phyloP scores from a whole-genome alignment of 1,140 invertebrate genomes.

The Phthorimaea operculella region DNA sequence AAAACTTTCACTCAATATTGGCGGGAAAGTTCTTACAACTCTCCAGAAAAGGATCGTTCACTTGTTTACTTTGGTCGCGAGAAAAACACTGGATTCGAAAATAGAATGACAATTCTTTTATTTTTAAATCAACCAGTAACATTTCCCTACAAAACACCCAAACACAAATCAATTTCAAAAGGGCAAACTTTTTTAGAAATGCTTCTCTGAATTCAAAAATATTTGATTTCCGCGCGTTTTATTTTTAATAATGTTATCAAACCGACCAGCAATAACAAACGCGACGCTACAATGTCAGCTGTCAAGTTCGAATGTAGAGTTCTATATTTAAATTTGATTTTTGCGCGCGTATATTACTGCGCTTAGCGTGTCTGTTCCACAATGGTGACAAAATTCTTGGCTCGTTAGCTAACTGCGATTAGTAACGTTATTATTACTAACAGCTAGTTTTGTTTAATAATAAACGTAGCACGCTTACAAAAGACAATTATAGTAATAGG shows the following conservation, averaged over 20 bases:
- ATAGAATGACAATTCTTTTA: too few relatives aligned
- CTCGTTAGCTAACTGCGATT: too few relatives aligned
- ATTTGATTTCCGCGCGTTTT: not conserved
- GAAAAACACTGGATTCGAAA: too few relatives aligned
- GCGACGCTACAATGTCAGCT: conserved; percentile 51
- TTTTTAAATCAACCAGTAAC: too few relatives aligned
- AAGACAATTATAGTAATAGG: not conserved
- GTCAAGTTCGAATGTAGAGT: conserved; percentile 32
- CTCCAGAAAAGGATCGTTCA: too few relatives aligned
- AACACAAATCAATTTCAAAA: too few relatives aligned
- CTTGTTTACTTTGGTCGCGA: too few relatives aligned
- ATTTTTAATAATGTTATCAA: conserved; percentile 15
- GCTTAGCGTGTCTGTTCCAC: conserved; percentile 26
- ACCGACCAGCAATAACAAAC: conserved; percentile 30
- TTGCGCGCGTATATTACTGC: conserved; percentile 41
- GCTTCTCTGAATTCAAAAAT: not conserved
- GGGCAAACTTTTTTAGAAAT: too few relatives aligned
- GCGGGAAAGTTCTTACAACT: not conserved
- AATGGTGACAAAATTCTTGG: conserved; percentile 20
- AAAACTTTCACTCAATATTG: not conserved
- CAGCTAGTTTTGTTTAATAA: too few relatives aligned
- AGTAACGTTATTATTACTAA: too few relatives aligned
- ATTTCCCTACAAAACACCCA: too few relatives aligned
- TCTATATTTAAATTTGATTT: conserved; percentile 60
- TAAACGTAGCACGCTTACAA: too few relatives aligned